Conservation (phyloP, 2,113 vertebrate genomes). For the Panthera tigris region DNA sequence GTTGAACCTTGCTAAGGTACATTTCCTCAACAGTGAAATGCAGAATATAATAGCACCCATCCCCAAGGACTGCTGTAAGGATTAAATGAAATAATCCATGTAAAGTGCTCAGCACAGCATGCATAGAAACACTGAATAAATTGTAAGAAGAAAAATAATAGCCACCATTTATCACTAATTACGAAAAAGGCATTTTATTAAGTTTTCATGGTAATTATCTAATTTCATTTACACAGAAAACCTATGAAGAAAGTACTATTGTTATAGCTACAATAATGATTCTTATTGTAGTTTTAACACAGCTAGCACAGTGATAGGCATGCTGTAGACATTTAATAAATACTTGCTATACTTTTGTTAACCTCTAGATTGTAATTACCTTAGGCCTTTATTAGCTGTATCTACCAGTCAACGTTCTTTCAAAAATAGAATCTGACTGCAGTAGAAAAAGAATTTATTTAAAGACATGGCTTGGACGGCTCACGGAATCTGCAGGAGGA, state of each 20-base stretch:
- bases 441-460: background rate
- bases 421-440: background rate
- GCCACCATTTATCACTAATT: background rate
- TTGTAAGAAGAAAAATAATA: background rate
- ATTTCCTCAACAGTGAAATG: background rate
- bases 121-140: background rate
- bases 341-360: constrained; percentile 7
- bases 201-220: background rate
- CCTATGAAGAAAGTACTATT: background rate
- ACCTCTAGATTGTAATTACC: background rate
- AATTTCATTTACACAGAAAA: background rate
- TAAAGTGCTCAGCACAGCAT: background rate
- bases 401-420: background rate
- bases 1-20: background rate
- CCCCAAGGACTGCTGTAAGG: background rate
- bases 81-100: background rate
- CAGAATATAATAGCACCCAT: background rate
- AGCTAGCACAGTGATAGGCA: background rate
- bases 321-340: background rate
- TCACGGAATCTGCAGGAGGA: background rate
- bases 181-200: background rate
- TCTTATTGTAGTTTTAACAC: background rate
- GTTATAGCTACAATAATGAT: background rate
- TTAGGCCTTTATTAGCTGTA: background rate
- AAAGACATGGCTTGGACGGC: background rate